Evolutionary conservation across 2,113 vertebrate species (phyloP).

Genomic region (Pavo muticus): DNA sequence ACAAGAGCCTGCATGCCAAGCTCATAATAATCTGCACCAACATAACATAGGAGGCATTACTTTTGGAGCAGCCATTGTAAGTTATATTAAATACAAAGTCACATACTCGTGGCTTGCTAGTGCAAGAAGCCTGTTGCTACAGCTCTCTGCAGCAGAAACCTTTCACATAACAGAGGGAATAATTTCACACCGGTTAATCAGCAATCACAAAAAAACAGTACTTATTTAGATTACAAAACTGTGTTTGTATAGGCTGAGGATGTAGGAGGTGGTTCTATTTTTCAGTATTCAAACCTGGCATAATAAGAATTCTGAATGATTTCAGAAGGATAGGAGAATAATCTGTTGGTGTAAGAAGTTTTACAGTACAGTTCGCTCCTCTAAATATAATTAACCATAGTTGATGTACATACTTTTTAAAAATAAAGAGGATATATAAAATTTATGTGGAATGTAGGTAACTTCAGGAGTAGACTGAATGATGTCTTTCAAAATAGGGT

Average conservation of each 20-base stretch:
- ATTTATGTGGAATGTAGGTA: not conserved
- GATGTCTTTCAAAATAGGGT: not conserved
- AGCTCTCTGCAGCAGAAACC: not conserved
- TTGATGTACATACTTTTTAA: not conserved
- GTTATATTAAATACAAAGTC: not conserved
- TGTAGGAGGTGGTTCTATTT: not conserved
- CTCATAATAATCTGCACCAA: too few relatives aligned
- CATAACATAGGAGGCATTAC: too few relatives aligned
- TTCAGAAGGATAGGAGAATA: not conserved
- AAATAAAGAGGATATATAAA: not conserved
- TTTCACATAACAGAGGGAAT: not conserved
- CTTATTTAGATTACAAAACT: not conserved
- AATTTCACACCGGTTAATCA: not conserved
- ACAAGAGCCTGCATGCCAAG: too few relatives aligned
- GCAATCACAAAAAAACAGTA: not conserved
- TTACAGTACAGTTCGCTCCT: not conserved
- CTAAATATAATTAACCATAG: not conserved
- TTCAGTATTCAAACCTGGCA: not conserved
- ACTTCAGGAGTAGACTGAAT: not conserved
- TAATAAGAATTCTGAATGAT: not conserved
- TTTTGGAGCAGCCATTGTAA: not conserved
- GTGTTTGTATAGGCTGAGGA: not conserved
- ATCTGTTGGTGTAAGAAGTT: not conserved
- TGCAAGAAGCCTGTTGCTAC: not conserved
- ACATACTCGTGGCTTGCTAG: not conserved